Conservation (phyloP, 2,888 invertebrate genomes). For the Salticus scenicus region DNA sequence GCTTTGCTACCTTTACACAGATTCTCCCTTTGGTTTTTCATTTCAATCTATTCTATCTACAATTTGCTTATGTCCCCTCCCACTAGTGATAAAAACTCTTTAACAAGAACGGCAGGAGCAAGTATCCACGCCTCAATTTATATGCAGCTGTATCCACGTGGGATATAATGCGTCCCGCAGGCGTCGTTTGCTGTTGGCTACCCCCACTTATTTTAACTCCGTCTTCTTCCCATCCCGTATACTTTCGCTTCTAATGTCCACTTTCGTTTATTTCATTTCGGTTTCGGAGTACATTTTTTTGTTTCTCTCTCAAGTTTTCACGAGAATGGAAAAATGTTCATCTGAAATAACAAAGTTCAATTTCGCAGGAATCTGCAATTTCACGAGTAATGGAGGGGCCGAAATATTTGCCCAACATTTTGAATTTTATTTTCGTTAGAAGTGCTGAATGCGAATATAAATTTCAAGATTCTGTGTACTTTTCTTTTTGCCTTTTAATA, state of each 20-base stretch:
- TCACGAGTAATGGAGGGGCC: background rate
- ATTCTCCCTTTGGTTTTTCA: background rate
- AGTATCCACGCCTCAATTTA: constrained; percentile 26
- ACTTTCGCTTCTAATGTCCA: constrained; percentile 52
- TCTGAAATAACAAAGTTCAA: constrained; percentile 15
- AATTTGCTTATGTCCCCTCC: constrained; percentile 4
- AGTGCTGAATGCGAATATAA: constrained; percentile 6
- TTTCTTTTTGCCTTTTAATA: too few species aligned
- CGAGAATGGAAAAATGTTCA: background rate
- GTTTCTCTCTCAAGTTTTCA: background rate
- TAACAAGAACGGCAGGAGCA: background rate
- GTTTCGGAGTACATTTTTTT: background rate
- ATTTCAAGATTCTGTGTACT: background rate
- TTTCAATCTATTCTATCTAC: background rate
- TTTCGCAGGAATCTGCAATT: constrained; percentile 6
- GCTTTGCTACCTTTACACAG: background rate
- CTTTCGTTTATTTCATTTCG: constrained; percentile 60
- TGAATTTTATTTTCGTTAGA: constrained; percentile 4
- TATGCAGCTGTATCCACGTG: constrained; percentile 54
- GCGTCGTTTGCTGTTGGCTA: constrained; percentile 45
- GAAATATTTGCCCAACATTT: background rate
- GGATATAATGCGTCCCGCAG: constrained; percentile 57
- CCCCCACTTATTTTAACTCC: constrained; percentile 24
- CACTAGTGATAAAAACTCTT: constrained; percentile 39
- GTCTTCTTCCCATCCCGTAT: constrained; percentile 5